These are phyloP conservation scores for Psilopsiagon aymara DNA, from an alignment of 2,113 vertebrate species.

Conservation along the genomic window DNA sequence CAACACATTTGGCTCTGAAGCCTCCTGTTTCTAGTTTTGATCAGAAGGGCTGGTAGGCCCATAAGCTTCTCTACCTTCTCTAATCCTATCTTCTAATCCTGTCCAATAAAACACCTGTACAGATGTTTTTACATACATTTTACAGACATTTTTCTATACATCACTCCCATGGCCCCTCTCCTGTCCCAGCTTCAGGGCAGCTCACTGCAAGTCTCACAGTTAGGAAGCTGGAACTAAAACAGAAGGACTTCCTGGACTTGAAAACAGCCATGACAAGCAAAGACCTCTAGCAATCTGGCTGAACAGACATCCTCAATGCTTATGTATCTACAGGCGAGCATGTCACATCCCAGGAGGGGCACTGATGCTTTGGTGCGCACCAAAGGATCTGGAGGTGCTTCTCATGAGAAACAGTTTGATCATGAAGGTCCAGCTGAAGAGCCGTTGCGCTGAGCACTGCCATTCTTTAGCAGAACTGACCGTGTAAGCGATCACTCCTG, in stretches of 20 bases:
- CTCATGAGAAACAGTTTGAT: rapidly evolving
- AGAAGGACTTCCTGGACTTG: background rate
- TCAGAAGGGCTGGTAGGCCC: background rate
- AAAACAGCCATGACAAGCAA: background rate
- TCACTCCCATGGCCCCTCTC: background rate
- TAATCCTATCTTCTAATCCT: background rate
- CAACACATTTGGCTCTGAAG: background rate
- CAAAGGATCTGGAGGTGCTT: background rate
- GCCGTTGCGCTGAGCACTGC: rapidly evolving
- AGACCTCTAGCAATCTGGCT: background rate
- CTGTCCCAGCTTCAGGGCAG: background rate
- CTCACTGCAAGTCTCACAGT: background rate
- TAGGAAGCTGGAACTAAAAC: background rate
- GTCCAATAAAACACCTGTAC: background rate
- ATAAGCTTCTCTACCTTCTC: background rate
- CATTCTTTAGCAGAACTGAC: background rate
- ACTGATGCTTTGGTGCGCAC: background rate
- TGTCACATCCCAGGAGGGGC: rapidly evolving
- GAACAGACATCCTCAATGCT: background rate
- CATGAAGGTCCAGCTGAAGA: background rate
- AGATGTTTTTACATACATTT: background rate
- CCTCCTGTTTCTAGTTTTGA: background rate
- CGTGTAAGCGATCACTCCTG: background rate
- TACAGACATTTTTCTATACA: background rate
- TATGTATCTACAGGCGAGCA: rapidly evolving